Base-by-base conservation (phyloP, 2,113 vertebrate species). In the Grantiella picta region DNA sequence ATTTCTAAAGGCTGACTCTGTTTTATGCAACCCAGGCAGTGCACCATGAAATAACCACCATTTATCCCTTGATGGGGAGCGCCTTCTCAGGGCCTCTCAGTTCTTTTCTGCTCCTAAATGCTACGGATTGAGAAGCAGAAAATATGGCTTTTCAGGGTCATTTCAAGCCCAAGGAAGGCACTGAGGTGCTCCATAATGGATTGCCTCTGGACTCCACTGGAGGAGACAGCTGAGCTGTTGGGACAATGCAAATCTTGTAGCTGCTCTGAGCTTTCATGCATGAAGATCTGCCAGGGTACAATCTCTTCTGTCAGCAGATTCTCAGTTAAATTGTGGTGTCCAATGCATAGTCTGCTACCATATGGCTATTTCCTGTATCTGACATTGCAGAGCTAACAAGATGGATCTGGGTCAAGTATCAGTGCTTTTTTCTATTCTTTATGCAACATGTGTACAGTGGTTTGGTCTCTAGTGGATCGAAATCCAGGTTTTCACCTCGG, bases 261-360 rank as follows among this genome's bases (percentile, higher is more conserved):
- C 36, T 59, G 27, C 2, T 2, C 27, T 42, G 42, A 72, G 31
- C 40, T 60, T 68, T 72, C 20, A 11, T 18, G 19, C 27, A 18
- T 40, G 29, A 71, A 73, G 29, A 35, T 84, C 16, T 36, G 10
- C 5, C 61, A 75, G 15, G 15, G 24, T 40, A 60, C 24, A 84
- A n/a, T 15, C 27, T 47, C 14, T 70, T 59, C 35, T 50, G 54
- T 22, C 70, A 79, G 42, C 20, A 77, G 42, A 49, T 40, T 54
- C 53, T 87, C 65, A 33, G 36, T 12, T 36, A 36, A 36, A 25
- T 25, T 47, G 14, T 36, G 45, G 20, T 89, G 27, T 50, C 79
- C 52, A 54, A 5, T 0, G 1, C 33, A 35, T 0, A 82, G 35
- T 9, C 45, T 47, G 14, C 18, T 60, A 24, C 40, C 13, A 2